Conservation (phyloP, 1,140 invertebrate species). For the Macrosteles quadrilineatus region DNA sequence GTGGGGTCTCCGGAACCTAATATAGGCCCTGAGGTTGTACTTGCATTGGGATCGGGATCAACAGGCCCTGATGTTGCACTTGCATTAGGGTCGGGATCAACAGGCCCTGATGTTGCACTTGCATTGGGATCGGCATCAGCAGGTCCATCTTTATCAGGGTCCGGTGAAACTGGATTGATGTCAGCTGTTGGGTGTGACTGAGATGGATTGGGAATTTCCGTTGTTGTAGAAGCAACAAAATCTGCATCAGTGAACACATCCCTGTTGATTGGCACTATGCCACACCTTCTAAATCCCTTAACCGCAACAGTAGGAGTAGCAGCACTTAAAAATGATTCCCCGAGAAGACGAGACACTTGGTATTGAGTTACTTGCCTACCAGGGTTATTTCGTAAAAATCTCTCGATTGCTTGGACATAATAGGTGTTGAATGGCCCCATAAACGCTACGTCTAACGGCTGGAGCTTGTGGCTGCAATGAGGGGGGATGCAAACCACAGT, state of each 20-base stretch:
- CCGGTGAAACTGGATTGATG: background rate
- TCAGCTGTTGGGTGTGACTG: constrained; percentile 26
- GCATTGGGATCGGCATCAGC: background rate
- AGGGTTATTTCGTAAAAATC: constrained; percentile 45
- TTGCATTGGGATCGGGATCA: background rate
- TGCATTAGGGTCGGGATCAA: background rate
- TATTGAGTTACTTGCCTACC: constrained; percentile 44
- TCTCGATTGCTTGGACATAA: constrained; percentile 41
- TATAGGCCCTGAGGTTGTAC: background rate
- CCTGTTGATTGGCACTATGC: constrained; percentile 43
- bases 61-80: background rate
- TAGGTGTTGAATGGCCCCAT: constrained; percentile 47
- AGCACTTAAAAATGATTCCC: constrained; percentile 44
- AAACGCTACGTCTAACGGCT: constrained; percentile 51
- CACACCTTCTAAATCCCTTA: constrained; percentile 42
- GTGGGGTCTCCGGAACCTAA: background rate
- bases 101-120: background rate
- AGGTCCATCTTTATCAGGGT: background rate
- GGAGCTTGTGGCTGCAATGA: constrained; percentile 48
- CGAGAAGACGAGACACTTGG: constrained; percentile 46
- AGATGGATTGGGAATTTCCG: constrained; percentile 50
- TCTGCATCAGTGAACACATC: constrained; percentile 43
- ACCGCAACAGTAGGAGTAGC: constrained; percentile 44
- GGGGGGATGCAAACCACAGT: constrained; percentile 45
- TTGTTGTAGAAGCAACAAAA: constrained; percentile 50